Conservation (phyloP, 2,888 invertebrate genomes). For the Ferrisia virgata region DNA sequence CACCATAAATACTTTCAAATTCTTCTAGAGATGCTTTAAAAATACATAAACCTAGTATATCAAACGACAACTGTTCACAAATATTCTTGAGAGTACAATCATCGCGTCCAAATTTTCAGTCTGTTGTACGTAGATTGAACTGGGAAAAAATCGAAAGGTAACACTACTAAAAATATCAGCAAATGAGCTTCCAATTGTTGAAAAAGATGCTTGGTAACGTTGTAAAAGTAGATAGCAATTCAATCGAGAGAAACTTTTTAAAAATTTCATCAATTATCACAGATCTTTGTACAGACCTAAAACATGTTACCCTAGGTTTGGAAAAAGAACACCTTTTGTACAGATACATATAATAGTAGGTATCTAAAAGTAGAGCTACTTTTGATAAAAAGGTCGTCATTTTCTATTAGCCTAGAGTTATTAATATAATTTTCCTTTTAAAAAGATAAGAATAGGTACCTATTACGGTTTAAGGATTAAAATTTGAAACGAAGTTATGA, state of each 20-base stretch:
- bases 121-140: background rate
- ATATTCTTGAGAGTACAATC: background rate
- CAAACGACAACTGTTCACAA: background rate
- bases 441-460: background rate
- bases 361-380: background rate
- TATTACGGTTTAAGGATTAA: background rate
- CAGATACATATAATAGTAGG: too few relatives aligned
- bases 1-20: background rate
- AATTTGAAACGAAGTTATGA: background rate
- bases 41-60: background rate
- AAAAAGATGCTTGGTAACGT: background rate
- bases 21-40: background rate
- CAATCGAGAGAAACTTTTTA: background rate
- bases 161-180: background rate
- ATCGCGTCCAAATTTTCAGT: background rate
- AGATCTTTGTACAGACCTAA: background rate
- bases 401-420: background rate
- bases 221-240: constrained; percentile 1
- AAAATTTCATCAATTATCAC: constrained; percentile 18
- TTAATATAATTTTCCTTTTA: too few relatives aligned
- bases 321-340: too few relatives aligned
- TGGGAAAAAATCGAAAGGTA: background rate
- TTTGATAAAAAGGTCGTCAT: background rate
- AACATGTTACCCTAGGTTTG: background rate
- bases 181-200: background rate